Base-by-base conservation (phyloP, 2,113 vertebrate genomes). In the Microtus ochrogaster region DNA sequence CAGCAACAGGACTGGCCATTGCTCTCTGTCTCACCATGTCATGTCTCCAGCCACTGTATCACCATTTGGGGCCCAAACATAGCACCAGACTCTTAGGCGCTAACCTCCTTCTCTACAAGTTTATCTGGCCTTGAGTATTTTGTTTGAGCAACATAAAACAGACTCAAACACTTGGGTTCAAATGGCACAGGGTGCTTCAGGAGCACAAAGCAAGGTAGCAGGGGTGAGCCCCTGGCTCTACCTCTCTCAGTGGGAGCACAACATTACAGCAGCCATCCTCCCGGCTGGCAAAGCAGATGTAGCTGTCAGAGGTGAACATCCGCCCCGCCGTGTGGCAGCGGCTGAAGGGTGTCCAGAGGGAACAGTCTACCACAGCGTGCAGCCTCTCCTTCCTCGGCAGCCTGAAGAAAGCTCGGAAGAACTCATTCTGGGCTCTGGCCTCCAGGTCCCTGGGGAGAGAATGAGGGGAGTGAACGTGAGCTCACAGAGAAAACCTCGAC, bases 221-320 rank as follows among this genome's bases (percentile, higher is more conserved):
- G 47, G 41, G 5, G 44, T 36, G 39, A 39, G 44, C 89, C 61
- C 66, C 11, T 2, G 73, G 33, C 28, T 70, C 68, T 99, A 99
- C 99, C 99, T 99, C 99, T 91, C 98, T 97, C 24, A 99, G 99
- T 0, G 99, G 99, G 33, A 99, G 98, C 93, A 99, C 98, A 63
- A 99, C 99, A 61, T 96, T 98, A 96, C 99, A 99, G 96, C 97
- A 98, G 52, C 99, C 99, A 47, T 99, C 98, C 94, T 99, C 99
- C 66, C 99, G 98, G 98, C 99, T 99, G 97, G 99, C 99, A 98
- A 99, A 99, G 94, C 99, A 99, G 98, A 99, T 97, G 21, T 99
- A 99, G 68, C 97, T 98, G 97, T 99, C 99, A 0, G 99, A 99
- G 95, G 99, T 92, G 77, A 99, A 99, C 91, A 99, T 98, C 0